Base-by-base conservation (phyloP, 2,113 vertebrate genomes). In the Leuciscus idus region DNA sequence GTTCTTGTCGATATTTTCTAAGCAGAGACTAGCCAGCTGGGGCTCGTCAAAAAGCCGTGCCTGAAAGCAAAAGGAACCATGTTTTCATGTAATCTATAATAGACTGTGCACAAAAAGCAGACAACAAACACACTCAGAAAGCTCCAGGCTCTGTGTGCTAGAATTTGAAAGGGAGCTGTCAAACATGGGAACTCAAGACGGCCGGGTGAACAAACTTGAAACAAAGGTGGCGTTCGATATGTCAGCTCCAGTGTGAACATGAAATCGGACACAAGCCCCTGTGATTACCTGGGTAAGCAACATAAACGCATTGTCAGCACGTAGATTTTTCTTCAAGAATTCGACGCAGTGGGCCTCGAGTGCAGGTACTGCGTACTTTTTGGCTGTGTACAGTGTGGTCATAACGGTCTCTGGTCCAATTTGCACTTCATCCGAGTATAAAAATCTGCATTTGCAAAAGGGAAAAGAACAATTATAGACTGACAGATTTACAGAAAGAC, bases 1-100 rank as follows among this genome's bases (percentile, higher is more conserved):
- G 92, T 97, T 97, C 91, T 97, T 97, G 92, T 97, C 97, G 6
- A 97, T 97, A 92, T 96, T 97, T 90, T 97, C 97, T 59, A 97
- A 91, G 90, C 97, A 97, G 61, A 97, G 94, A 91, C 97, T 97
- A 89, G 97, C 97, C 87, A 97, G 94, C 92, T 97, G 97, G 0
- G 97, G 97, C 87, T 97, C 97, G 8, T 97, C 97, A 11, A 97
- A 97, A 7, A 97, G 95, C 10, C 97, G 94, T 0, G 97, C 97
- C 97, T 97, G 46, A 36, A 85, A 87, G 73, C 61, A 30, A 55
- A 75, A 85, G 12, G 28, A 30, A 68, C 8, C 39, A 2, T 28
- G 57, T 36, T 85, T 81, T 52, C 13, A 33, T 55, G 21, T 30
- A 55, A 77, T 77, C 46, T 78, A 57, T 23, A 64, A 46, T 21